Evolutionary conservation across 2,888 invertebrate genomes (phyloP).

Genomic region (Heteromurus nitidus): DNA sequence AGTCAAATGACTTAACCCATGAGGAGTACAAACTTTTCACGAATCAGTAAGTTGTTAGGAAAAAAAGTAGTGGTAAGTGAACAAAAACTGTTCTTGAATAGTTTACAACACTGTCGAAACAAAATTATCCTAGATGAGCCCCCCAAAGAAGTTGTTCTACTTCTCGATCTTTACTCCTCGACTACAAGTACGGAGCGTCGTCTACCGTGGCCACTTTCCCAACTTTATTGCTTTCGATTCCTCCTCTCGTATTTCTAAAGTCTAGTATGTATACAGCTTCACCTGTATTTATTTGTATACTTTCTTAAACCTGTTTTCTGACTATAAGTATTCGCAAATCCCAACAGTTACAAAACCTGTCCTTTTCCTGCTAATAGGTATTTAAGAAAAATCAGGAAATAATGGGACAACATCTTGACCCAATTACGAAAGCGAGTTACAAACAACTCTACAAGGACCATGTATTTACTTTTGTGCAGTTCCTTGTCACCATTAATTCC

Average conservation of each 20-base stretch:
- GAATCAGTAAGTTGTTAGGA: not conserved
- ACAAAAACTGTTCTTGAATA: conserved; percentile 16
- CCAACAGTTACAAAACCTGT: too few relatives aligned
- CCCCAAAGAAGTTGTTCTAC: conserved; percentile 29
- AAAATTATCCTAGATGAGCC: conserved; percentile 48
- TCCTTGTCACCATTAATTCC: conserved; percentile 57
- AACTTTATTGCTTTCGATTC: too few relatives aligned
- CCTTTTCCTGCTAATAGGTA: not conserved
- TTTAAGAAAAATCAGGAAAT: conserved; percentile 46
- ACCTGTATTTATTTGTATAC: too few relatives aligned
- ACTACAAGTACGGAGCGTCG: too few relatives aligned
- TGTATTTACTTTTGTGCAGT: conserved; percentile 44
- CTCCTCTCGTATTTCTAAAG: too few relatives aligned
- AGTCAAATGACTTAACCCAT: not conserved
- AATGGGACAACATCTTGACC: conserved; percentile 56
- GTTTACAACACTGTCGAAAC: conserved; percentile 28
- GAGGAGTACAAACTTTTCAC: not conserved
- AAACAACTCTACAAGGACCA: conserved; percentile 28
- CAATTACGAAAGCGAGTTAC: conserved; percentile 39
- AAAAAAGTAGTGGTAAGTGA: not conserved
- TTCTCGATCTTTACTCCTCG: too few relatives aligned
- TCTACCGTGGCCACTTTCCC: not conserved
- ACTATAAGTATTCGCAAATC: too few relatives aligned
- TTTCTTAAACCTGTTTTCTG: too few relatives aligned
- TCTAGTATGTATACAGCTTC: too few relatives aligned